phyloP scores from a whole-genome alignment of 2,888 invertebrate species.

The Morpho helenor region DNA sequence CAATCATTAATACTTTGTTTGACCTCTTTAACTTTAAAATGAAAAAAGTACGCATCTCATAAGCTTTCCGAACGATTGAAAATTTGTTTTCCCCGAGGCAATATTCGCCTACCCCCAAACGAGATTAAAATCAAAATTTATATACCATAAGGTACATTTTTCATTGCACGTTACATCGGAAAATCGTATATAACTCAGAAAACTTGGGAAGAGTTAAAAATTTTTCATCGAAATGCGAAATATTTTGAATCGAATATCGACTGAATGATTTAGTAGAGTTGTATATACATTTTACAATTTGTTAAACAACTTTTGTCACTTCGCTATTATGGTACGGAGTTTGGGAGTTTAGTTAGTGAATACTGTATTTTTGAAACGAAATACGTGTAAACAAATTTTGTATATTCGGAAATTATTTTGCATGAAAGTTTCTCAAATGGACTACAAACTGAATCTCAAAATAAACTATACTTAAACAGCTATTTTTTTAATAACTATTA shows the following conservation, averaged over 20 bases:
- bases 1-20: not conserved
- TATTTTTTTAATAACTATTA: no score
- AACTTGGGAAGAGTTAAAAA: constrained; percentile 57
- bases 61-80: constrained; percentile 22
- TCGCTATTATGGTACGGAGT: constrained; percentile 1
- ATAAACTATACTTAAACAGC: no score
- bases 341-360: not conserved
- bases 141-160: constrained; percentile 11
- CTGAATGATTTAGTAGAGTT: constrained; percentile 48
- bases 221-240: constrained; percentile 55
- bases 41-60: constrained; percentile 29
- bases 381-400: no score
- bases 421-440: no score
- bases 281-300: constrained; percentile 12
- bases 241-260: constrained; percentile 37
- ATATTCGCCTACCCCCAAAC: constrained; percentile 10
- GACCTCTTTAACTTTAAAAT: constrained; percentile 27
- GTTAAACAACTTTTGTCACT: constrained; percentile 12
- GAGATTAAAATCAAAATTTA: constrained; percentile 12
- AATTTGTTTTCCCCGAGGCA: constrained; percentile 20
- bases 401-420: no score
- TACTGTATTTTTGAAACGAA: no score
- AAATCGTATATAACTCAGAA: constrained; percentile 47
- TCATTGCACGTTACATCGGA: constrained; percentile 4
- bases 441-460: no score